Evolutionary conservation across 2,113 vertebrate species (phyloP).

Genomic region (Oceanites oceanicus): DNA sequence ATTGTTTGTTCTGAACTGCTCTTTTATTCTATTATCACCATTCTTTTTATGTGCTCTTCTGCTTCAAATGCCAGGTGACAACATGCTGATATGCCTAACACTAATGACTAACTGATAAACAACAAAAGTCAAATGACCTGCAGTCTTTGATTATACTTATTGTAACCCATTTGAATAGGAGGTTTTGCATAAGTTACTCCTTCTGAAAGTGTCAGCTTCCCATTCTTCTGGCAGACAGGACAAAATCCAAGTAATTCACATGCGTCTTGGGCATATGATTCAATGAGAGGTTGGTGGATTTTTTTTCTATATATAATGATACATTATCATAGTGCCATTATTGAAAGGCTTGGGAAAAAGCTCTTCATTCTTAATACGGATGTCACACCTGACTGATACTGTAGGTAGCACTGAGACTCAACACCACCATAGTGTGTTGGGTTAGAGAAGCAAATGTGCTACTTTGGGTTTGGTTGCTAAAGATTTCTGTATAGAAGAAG

Average conservation of each 20-base stretch:
- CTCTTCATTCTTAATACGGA: background rate
- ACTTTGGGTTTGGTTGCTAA: background rate
- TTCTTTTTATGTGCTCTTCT: background rate
- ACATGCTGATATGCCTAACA: background rate
- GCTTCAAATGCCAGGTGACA: background rate
- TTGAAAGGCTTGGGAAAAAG: slow-evolving; percentile 14
- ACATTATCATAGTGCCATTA: background rate
- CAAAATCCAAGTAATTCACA: background rate
- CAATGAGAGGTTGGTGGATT: background rate
- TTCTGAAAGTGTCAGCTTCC: background rate
- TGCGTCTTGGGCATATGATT: background rate
- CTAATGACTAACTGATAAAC: slow-evolving; percentile 25
- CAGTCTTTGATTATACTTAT: background rate
- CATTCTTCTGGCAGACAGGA: slow-evolving; percentile 1
- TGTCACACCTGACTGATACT: background rate
- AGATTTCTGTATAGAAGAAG: background rate
- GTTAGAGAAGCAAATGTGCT: background rate
- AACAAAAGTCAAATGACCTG: background rate
- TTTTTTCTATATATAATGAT: background rate
- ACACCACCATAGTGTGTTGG: background rate
- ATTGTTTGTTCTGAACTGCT: background rate
- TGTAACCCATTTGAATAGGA: background rate
- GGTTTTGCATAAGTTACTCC: background rate
- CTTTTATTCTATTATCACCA: background rate
- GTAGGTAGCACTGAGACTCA: background rate